phyloP scores from a whole-genome alignment of 2,888 invertebrate genomes.

The Hylaea fasciaria region DNA sequence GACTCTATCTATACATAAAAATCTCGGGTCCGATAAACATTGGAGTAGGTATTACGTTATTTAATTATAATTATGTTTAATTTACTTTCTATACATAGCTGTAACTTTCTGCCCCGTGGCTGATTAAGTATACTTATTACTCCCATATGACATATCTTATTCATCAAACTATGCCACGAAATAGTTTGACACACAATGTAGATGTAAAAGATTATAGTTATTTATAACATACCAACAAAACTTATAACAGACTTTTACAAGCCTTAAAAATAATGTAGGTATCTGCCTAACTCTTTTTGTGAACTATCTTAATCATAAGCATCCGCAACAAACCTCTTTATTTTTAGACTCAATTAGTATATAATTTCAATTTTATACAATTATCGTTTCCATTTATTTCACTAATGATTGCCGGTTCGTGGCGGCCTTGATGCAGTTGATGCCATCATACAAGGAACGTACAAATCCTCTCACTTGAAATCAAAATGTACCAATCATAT shows the following conservation, averaged over 20 bases:
- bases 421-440: constrained; percentile 54
- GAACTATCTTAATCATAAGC: neutral
- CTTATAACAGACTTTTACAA: too few relatives aligned
- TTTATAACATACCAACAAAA: too few relatives aligned
- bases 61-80: constrained; percentile 23
- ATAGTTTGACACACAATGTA: too few relatives aligned
- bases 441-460: constrained; percentile 42
- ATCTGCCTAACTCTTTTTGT: neutral
- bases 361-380: constrained; percentile 42
- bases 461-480: constrained; percentile 53
- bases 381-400: constrained; percentile 45
- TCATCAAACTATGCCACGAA: too few relatives aligned
- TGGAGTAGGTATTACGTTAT: constrained; percentile 17
- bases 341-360: constrained; percentile 23
- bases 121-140: constrained; percentile 16
- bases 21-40: constrained; percentile 14
- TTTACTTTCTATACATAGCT: constrained; percentile 39
- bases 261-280: too few relatives aligned
- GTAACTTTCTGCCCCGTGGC: constrained; percentile 34
- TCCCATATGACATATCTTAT: neutral
- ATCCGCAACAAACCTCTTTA: too few relatives aligned
- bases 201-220: too few relatives aligned
- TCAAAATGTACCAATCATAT: constrained; percentile 6
- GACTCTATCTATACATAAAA: neutral
- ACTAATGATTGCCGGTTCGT: constrained; percentile 36